A percentile compares a stretch with the other conserved stretches of the same genome.
phyloP scores from a whole-genome alignment of 2,888 invertebrate genomes.

The Pristionchus maxplancki region DNA sequence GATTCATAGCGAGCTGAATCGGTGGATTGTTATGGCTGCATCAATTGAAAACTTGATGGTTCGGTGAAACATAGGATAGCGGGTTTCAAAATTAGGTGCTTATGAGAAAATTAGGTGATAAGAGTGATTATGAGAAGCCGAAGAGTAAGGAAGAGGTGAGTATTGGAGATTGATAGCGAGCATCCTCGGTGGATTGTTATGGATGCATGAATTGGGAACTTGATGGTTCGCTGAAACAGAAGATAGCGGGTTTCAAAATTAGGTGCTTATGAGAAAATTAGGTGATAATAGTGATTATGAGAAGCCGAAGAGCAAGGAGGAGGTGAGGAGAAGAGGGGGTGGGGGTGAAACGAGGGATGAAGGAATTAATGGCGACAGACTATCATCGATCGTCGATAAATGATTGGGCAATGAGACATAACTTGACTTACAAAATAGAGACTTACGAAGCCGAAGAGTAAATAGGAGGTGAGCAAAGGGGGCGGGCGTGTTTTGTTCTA shows the following conservation, averaged over 20 bases:
- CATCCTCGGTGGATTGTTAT: background rate
- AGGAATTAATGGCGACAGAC: too few species aligned
- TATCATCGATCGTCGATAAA: background rate
- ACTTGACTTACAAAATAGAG: too few species aligned
- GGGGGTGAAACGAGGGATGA: too few species aligned
- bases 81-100: too few species aligned
- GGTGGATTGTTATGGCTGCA: too few species aligned
- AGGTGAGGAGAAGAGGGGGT: constrained; percentile 48
- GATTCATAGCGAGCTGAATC: too few species aligned
- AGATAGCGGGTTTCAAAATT: too few species aligned
- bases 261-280: too few species aligned
- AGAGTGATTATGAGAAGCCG: constrained; percentile 65
- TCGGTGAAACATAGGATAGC: background rate
- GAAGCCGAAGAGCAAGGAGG: constrained; percentile 61
- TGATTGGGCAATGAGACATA: background rate
- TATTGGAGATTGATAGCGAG: background rate
- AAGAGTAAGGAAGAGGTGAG: constrained; percentile 60
- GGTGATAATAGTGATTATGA: constrained; percentile 71
- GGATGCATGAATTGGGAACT: background rate
- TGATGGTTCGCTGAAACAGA: background rate
- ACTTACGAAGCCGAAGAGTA: constrained; percentile 83
- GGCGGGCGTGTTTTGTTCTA: too few species aligned
- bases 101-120: constrained; percentile 87
- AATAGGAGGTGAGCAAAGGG: constrained; percentile 58
- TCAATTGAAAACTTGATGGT: background rate